Evolutionary conservation across 2,888 invertebrate species (phyloP), one percentile per base, ranked within the genome.

Genomic region (Campoplex nolae): DNA sequence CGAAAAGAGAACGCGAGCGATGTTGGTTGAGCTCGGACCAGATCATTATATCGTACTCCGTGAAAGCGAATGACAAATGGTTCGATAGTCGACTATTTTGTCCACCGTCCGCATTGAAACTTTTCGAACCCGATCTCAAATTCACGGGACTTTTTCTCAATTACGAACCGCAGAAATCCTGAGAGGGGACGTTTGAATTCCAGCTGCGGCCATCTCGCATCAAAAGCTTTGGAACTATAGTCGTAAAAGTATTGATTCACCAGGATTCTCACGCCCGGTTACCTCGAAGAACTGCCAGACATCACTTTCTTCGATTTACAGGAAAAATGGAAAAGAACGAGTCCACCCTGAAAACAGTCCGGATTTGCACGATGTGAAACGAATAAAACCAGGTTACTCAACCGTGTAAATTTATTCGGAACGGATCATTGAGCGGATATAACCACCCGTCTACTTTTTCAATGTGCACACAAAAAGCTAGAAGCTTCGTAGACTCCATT

Each of bases 21-120:
- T 23, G 16, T 35, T 65, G 28, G 68, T 16, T n/a, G 68, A 68
- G 68, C 28, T 51, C 67, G 48, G 42, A 78, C 54, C 68, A 42
- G 54, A 78, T 68, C 13, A 78, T 78, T 78, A 28, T 32, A 38
- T 51, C n/a, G 54, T n/a, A 23, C 62, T 58, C 45, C 62, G 18
- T 58, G 16, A 62, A 51, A 77, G 48, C 38, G 54, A 68, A 54
- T 78, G 77, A 78, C 77, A 78, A 78, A 78, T 78, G 28, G 67
- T 54, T 78, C 68, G 68, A 51, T 23, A 67, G 38, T 68, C 32
- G 23, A 62, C 32, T 45, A 42, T 58, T 58, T 38, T 75, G 58
- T 77, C 77, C n/a, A 28, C 23, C 35, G 51, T 38, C 7, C 9
- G 38, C 51, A 51, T 13, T 18, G 18, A 77, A 77, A 68, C 77